Base-by-base conservation (phyloP, 92 coral and sea anemone species). In the Epizoanthus illoricatus region DNA sequence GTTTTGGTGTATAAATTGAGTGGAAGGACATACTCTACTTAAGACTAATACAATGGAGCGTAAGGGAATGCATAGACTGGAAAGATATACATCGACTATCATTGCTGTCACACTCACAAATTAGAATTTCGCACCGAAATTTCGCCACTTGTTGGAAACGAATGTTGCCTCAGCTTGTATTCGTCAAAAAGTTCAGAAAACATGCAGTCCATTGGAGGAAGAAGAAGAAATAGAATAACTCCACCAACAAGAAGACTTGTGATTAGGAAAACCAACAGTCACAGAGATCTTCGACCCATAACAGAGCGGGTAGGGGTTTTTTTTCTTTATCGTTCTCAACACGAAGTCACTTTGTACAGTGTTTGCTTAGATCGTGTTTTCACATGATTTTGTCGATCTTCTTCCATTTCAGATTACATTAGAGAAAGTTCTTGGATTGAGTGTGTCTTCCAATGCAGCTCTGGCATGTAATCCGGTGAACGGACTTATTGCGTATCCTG, bases 181-280 rank as follows among this genome's bases (percentile, higher is more conserved):
- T 63, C 56, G 23, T 42, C 52, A 47, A 36, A 47, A 71, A 36
- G 73, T 65, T 62, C 41, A 65, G 80, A 40, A 73, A 71, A 68
- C 7, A 92, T 92, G 97, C 87, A 88, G 79, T 81, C 89, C 7
- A 59, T 85, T 41, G 66, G 79, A 54, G 89, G 86, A 40, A 89
- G 90, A 80, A 90, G 86, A 75, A 92, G 85, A 69, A 93, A 89
- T 13, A 85, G 97, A 58, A 83, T 93, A 17, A 94, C 92, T 9
- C 94, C 98, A 60, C 99, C 98, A 42, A 97, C 99, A 49, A 88
- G 98, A 85, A 88, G 88, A 75, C 97, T 97, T 47, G 94, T 97
- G 12, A 90, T 93, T 6, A 93, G 98, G 70, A 97, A 97, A 80
- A 95, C 94, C 56, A 94, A 92, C 86, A 97, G 99, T 62, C 97